phyloP scores from a whole-genome alignment of 2,797 vertebrate genomes.

The Gallirallus australis region DNA sequence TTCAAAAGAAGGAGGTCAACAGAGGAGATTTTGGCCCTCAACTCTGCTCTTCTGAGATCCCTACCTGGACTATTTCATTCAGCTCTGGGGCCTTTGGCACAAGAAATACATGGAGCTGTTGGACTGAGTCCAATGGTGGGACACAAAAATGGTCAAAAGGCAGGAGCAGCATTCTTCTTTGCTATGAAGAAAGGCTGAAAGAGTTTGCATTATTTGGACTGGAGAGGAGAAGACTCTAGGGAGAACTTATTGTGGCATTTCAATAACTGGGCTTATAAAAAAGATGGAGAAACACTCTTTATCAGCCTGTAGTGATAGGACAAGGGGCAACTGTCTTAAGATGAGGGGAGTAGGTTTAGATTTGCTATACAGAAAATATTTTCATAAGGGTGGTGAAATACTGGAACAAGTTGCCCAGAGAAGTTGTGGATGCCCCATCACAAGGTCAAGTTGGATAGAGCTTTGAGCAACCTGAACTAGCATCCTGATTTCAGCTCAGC shows the following conservation, averaged over 20 bases:
- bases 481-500: no score
- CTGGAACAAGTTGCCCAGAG: not conserved
- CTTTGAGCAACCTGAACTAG: not conserved
- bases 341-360: not conserved
- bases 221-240: not conserved
- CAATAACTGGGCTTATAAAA: not conserved
- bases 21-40: not conserved
- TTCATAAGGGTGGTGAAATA: not conserved
- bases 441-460: not conserved
- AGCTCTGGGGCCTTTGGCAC: not conserved
- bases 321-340: not conserved
- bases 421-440: no score
- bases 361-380: not conserved
- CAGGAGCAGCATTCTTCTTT: not conserved
- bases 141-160: not conserved
- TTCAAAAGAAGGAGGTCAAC: not conserved
- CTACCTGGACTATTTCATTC: not conserved
- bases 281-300: not conserved
- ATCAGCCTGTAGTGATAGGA: not conserved
- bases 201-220: not conserved
- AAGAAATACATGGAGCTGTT: not conserved
- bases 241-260: not conserved
- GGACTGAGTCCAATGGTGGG: fast-evolving
- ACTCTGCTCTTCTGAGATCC: not conserved
- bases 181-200: not conserved